Evolutionary conservation across 2,797 vertebrate species (phyloP).

Genomic region (Chelidonichthys spinosus): DNA sequence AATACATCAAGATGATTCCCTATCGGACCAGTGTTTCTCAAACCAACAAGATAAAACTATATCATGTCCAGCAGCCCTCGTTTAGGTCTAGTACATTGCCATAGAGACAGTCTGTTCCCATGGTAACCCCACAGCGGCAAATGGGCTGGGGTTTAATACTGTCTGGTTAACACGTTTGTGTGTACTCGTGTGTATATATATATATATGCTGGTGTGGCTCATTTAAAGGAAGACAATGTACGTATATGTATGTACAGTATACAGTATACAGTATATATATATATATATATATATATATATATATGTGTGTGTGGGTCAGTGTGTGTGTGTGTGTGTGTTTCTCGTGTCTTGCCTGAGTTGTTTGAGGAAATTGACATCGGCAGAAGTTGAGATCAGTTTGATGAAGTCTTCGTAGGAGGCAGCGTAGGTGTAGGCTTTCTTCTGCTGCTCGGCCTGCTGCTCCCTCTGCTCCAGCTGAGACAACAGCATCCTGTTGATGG

Average conservation of each 20-base stretch:
- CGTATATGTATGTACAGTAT: not conserved
- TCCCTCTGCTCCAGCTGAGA: constrained; percentile 95
- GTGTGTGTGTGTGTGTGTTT: not conserved
- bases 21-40: constrained; percentile 6
- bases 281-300: no score
- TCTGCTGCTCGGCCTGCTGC: constrained; percentile 95
- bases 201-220: not conserved
- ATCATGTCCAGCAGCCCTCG: constrained; percentile 16
- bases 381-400: constrained; percentile 95
- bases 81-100: constrained; percentile 36
- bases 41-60: constrained; percentile 26
- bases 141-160: constrained; percentile 20
- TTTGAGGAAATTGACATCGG: constrained; percentile 96
- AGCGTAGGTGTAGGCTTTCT: constrained; percentile 97
- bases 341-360: constrained; percentile 90
- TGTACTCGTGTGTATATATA: not conserved
- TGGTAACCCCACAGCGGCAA: constrained; percentile 64
- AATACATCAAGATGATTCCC: constrained; percentile 6
- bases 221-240: no score
- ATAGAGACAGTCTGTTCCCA: constrained; percentile 68
- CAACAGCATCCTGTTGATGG: constrained; percentile 95
- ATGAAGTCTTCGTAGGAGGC: constrained; percentile 99
- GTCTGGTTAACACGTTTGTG: constrained; percentile 12
- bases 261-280: no score
- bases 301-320: no score